These are phyloP conservation scores for Cairina moschata DNA, from an alignment of 2,113 vertebrate species.

Conservation along the genomic window DNA sequence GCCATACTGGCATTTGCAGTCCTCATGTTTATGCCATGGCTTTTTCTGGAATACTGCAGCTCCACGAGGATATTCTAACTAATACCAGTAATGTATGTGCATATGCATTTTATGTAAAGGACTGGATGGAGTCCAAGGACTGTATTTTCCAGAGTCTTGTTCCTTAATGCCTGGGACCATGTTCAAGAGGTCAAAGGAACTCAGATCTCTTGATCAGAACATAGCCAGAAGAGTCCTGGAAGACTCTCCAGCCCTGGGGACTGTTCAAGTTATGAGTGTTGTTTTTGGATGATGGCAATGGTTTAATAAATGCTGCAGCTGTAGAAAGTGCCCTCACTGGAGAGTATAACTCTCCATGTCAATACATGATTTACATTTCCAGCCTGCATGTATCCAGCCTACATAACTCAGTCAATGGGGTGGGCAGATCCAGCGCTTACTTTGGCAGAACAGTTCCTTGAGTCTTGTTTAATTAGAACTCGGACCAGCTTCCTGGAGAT, in stretches of 20 bases:
- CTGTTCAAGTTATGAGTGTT: constrained; percentile 28
- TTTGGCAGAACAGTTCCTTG: constrained; percentile 50
- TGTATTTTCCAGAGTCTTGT: neutral
- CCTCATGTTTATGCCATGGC: neutral
- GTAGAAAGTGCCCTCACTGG: constrained; percentile 37
- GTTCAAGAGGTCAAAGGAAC: constrained; percentile 21
- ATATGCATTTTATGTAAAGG: neutral
- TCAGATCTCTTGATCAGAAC: constrained; percentile 6
- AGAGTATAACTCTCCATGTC: constrained; percentile 5
- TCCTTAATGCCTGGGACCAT: neutral
- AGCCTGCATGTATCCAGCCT: constrained; percentile 3
- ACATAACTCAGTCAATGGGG: constrained; percentile 4
- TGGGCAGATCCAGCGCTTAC: constrained; percentile 56
- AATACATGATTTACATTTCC: constrained; percentile 51
- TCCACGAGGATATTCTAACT: neutral
- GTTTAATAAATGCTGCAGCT: constrained; percentile 63
- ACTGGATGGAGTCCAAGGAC: constrained; percentile 14
- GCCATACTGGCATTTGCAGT: neutral
- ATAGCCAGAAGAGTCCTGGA: constrained; percentile 33
- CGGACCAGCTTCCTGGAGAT: constrained; percentile 57
- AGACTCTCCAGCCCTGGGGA: neutral
- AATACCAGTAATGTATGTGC: neutral
- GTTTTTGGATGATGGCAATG: constrained; percentile 41
- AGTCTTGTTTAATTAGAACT: constrained; percentile 67
- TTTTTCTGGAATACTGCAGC: constrained; percentile 9